Base-by-base conservation (phyloP, 2,888 invertebrate genomes). In the Onthophagus sagittarius region DNA sequence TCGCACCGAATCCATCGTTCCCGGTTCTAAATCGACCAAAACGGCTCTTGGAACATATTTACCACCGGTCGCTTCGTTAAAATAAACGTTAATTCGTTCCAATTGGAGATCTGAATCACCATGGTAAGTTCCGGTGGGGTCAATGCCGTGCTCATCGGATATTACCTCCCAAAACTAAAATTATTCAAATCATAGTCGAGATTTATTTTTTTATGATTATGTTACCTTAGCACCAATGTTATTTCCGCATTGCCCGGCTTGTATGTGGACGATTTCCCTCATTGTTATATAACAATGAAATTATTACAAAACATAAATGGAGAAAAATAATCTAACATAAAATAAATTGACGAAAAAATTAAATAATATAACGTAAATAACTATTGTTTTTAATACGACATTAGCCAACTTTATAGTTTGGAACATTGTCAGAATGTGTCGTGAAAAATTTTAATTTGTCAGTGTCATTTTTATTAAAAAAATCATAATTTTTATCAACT, bases 211-310 rank as follows among this genome's bases (percentile, higher is more conserved):
- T n/a, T n/a, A n/a, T n/a, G n/a, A n/a, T n/a, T n/a, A n/a, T n/a
- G n/a, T n/a, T 89, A 94, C 94, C 91, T 96, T 97, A 81, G 96
- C 95, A 82, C 97, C 97, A 86, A 97, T 97, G 88, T 97, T 97
- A 88, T 97, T 97, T 80, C 97, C 97, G 88, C 97, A 97, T 87
- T 97, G 97, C 81, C 97, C 97, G 81, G 96, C 96, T 87, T 97
- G 97, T 82, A 97, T 92, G 86, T 97, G 96, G 82, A 97, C 96
- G 86, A 97, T 97, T 92, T 97, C 97, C 89, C 97, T 92, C 97
- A 97, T 97, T 88, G 90, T 92, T 76, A 71, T 64, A 63, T 70
- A 77, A 76, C 74, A 75, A 76, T 77, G 74, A 77, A 75, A 76
- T 75, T 79, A 80, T 80, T 81, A 81, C 23, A 81, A 79, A 79